A percentile compares a stretch with the other conserved stretches of the same genome.
phyloP scores from a whole-genome alignment of 2,113 vertebrate genomes.

The Mungos mungo region DNA sequence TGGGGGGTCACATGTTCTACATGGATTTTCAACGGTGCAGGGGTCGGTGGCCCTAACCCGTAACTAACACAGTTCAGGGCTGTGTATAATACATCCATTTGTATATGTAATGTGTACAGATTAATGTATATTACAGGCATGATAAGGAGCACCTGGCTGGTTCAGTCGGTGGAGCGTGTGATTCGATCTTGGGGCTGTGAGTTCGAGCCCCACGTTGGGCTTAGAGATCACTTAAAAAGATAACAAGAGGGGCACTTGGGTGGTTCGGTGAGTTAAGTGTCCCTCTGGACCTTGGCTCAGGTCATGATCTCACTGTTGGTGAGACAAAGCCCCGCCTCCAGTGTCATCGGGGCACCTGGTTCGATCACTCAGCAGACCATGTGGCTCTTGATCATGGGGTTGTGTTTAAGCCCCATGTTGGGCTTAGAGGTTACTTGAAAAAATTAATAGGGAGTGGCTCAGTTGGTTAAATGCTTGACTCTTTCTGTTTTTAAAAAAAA shows the following conservation, averaged over 20 bases:
- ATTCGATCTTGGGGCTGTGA: not conserved
- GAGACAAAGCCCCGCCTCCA: too few relatives aligned
- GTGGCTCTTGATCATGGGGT: too few relatives aligned
- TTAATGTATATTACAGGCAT: not conserved
- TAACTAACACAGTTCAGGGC: not conserved
- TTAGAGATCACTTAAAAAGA: not conserved
- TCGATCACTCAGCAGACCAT: too few relatives aligned
- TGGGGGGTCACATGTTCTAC: not conserved
- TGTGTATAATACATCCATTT: not conserved
- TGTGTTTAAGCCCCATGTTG: too few relatives aligned
- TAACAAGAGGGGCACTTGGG: not conserved
- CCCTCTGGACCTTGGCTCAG: not conserved
- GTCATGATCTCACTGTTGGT: too few relatives aligned
- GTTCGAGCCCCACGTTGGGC: not conserved
- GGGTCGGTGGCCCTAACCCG: not conserved
- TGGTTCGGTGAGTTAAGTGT: not conserved
- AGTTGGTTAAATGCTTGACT: too few relatives aligned
- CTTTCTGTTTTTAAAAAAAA: too few relatives aligned
- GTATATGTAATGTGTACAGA: not conserved
- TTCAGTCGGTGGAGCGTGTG: not conserved
- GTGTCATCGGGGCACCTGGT: too few relatives aligned
- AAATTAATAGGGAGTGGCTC: too few relatives aligned
- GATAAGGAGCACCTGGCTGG: not conserved
- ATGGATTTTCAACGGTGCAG: not conserved
- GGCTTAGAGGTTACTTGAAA: too few relatives aligned